Conservation (phyloP, 2,113 vertebrate species). For the Steatornis caripensis region DNA sequence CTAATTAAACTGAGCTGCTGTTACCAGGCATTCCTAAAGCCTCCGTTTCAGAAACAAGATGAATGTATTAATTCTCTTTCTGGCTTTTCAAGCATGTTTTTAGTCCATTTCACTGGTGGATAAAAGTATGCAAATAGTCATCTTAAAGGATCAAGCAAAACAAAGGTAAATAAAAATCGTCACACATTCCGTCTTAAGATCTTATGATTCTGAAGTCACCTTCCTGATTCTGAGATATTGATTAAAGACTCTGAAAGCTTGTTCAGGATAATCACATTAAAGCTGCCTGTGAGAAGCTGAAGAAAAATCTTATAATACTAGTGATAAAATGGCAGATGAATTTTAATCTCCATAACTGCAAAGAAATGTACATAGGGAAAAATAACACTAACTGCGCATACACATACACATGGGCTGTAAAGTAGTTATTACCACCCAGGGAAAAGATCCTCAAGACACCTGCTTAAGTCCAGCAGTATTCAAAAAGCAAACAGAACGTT, state of each 20-base stretch:
- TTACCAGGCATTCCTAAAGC: background rate
- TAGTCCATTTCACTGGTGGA: background rate
- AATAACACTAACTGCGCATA: background rate
- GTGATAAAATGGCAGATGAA: background rate
- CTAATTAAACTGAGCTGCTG: slow-evolving; percentile 29
- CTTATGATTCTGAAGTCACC: background rate
- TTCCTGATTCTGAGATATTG: background rate
- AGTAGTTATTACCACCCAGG: background rate
- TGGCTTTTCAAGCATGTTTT: background rate
- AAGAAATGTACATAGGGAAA: background rate
- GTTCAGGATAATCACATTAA: slow-evolving; percentile 8
- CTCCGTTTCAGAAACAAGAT: background rate
- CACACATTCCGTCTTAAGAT: background rate
- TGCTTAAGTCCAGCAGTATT: background rate
- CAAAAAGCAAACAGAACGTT: background rate
- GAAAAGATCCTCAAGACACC: background rate
- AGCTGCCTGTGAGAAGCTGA: background rate
- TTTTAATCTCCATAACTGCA: slow-evolving; percentile 17
- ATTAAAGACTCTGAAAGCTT: slow-evolving; percentile 9
- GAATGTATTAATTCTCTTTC: background rate
- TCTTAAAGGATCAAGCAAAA: background rate
- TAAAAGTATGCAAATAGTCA: background rate
- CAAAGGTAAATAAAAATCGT: background rate
- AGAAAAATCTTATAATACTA: slow-evolving; percentile 12
- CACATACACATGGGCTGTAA: background rate